phyloP scores from a whole-genome alignment of 35 echinoderm and acorn worm species.

The Heliocidaris erythrogramma region DNA sequence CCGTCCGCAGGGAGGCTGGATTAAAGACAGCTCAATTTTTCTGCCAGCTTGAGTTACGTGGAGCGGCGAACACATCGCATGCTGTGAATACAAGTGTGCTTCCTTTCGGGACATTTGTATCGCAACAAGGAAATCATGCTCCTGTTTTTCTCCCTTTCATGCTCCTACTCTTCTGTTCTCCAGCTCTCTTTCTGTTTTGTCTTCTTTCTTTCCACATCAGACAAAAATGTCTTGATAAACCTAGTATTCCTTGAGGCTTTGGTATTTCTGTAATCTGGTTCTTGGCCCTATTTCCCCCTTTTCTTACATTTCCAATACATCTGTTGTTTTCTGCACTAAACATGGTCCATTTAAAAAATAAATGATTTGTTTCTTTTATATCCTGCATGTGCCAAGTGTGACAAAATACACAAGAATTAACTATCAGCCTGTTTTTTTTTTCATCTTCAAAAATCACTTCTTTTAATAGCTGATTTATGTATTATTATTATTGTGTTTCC shows the following conservation, averaged over 20 bases:
- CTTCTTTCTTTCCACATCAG: slow-evolving; percentile 9
- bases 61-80: slow-evolving; percentile 22
- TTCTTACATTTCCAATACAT: neutral
- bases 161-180: neutral
- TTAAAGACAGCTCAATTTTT: slow-evolving; percentile 50
- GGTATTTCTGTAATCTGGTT: slow-evolving; percentile 10
- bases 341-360: neutral
- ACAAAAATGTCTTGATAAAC: neutral
- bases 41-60: slow-evolving; percentile 34
- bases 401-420: neutral
- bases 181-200: neutral
- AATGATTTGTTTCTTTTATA: neutral
- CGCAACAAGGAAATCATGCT: slow-evolving; percentile 20
- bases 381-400: neutral
- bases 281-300: neutral
- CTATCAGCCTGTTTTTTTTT: neutral
- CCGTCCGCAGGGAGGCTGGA: slow-evolving; percentile 30
- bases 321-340: neutral
- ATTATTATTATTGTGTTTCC: neutral
- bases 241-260: neutral
- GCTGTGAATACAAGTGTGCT: slow-evolving; percentile 45
- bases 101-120: neutral
- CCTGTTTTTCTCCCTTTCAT: neutral
- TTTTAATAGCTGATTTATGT: neutral
- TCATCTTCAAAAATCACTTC: neutral